Evolutionary conservation across 2,113 vertebrate species (phyloP), one percentile per base, ranked within the genome.

Genomic region (Callorhinus ursinus): DNA sequence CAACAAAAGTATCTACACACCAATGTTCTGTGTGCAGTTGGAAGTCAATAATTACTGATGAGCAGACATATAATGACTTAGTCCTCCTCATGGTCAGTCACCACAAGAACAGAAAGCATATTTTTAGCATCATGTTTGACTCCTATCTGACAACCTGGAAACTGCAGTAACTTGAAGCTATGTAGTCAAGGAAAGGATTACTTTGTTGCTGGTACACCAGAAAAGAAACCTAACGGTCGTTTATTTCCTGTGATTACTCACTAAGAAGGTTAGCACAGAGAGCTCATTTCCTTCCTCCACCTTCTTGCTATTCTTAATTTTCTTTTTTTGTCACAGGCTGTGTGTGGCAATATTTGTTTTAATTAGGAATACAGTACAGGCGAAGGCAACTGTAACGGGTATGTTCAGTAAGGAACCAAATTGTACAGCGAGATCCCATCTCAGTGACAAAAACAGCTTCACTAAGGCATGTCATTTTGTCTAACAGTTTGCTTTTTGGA

Each of bases 351-450:
- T 61, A 76, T 67, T 95, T 91, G 53, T 92, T 86, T 95, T 96
- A 93, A 97, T 96, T 91, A 97, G 39, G 82, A 81, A 95, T 19
- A 13, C 18, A 89, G 46, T 31, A 94, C 11, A 91, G 82, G 57
- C 65, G 59, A 93, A 82, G 65, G 82, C 18, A 21, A 84, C 72
- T 93, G 22, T 69, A 88, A 88, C 31, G 81, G 82, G 28, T 69
- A 39, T 53, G 42, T 77, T 90, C 79, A 72, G n/a, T 57, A 82
- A 90, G 71, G 36, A 93, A 63, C 11, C 24, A 93, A 95, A 86
- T 4, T 87, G 33, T 42, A 93, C 28, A 86, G 90, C 33, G 72
- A 81, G 39, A 82, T 67, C 82, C 77, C 86, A 72, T 61, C 49
- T n/a, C 16, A 2, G 28, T 83, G 61, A 84, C 42, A 76, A 88